Evolutionary conservation across 1,140 invertebrate genomes (phyloP).

Genomic region (Adoxophyes honmai): DNA sequence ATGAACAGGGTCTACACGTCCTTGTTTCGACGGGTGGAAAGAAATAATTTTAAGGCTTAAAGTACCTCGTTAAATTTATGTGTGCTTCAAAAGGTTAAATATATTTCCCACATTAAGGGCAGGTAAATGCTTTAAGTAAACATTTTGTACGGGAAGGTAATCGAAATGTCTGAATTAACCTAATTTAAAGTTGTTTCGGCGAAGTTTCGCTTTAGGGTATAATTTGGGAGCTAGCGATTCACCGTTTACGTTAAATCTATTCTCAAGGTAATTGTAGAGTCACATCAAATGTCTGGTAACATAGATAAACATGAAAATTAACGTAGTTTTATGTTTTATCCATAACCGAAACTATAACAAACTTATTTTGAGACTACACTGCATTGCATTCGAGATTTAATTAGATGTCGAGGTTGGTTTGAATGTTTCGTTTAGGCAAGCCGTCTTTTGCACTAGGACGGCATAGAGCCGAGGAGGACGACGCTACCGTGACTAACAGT

Average conservation of each 20-base stretch:
- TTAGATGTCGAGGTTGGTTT: neutral
- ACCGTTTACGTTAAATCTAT: neutral
- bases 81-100: no score
- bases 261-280: neutral
- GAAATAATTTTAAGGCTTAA: no score
- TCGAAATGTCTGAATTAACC: neutral
- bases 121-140: neutral
- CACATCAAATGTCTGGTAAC: constrained; percentile 1
- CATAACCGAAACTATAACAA: neutral
- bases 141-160: neutral
- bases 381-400: neutral
- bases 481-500: neutral
- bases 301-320: constrained; percentile 12
- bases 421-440: neutral
- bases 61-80: no score
- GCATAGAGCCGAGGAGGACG: no score
- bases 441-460: neutral
- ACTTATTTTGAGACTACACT: neutral
- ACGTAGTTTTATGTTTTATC: constrained; percentile 1
- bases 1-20: no score
- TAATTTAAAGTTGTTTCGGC: neutral
- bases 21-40: no score
- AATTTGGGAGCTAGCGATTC: neutral
- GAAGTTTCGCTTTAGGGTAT: neutral
- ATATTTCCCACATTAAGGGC: no score